Evolutionary conservation across 1,140 invertebrate genomes (phyloP), one percentile per base, ranked within the genome.

Genomic region (Hylyphantes graminicola): DNA sequence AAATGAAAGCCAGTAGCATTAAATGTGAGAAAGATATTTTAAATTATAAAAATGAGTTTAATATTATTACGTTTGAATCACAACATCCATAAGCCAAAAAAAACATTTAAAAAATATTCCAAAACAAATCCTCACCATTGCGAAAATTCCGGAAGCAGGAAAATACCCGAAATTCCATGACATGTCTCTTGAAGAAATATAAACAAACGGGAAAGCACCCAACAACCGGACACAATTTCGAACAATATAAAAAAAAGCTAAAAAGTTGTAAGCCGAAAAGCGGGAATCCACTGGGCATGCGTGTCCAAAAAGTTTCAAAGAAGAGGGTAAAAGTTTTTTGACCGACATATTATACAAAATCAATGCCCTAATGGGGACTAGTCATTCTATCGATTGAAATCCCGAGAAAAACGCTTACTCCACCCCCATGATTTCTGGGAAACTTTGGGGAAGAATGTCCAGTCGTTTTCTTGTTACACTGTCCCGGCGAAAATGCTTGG

Each of bases 321-420:
- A 81, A 81, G 67, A 73, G 79, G 68, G 79, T 73, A 81, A 81
- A 81, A 73, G 67, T 81, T 81, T 81, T 72, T 51, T 53, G 67
- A n/a, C 79, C 68, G 57, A 63, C 65, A 53, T 54, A n/a, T 13
- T 17, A 35, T 19, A 13, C 19, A 8, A 51, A 81, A 81, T 81
- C 79, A 59, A 81, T 81, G n/a, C 57, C 54, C 70, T 80, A 80
- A 80, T 70, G 77, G 53, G 53, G 48, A 53, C 65, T 19, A 81
- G 79, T 81, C 79, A 81, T 81, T n/a, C 64, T 73, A 81, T 81
- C 79, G 79, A 81, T 70, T 70, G 5, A 17, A 48, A 17, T 81
- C 79, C 53, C 6, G 77, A 70, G 57, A 81, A 81, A 80, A 81
- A 64, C 63, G 35, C 77, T 70, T 51, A 70, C 53, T 35, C 54